Conservation (phyloP, 2,113 vertebrate species). For the Melanocharis versteri region DNA sequence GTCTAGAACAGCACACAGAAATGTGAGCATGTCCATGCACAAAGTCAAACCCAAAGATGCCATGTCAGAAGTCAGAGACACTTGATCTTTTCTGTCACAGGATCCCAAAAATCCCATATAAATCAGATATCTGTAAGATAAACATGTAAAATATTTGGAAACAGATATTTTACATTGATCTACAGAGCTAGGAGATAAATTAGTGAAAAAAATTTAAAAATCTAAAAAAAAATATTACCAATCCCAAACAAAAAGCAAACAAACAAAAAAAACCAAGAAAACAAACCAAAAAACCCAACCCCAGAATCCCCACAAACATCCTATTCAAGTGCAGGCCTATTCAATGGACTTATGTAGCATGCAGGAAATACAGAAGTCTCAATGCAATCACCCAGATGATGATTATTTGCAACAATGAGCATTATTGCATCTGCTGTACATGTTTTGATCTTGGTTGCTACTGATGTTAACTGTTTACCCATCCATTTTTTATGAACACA, state of each 20-base stretch:
- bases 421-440: not conserved
- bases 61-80: not conserved
- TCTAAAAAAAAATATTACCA: rapidly evolving
- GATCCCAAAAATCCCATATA: not conserved
- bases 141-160: not conserved
- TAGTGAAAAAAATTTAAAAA: not conserved
- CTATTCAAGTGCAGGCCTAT: not conserved
- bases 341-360: not conserved
- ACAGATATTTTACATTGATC: not conserved
- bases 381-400: not conserved
- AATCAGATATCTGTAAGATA: not conserved
- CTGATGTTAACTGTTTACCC: not conserved
- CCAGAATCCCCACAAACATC: rapidly evolving
- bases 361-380: not conserved
- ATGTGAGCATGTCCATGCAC: not conserved
- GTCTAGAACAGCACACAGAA: not conserved
- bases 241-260: not conserved
- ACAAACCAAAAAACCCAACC: not conserved
- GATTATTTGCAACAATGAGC: not conserved
- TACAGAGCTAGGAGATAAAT: not conserved
- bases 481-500: not conserved
- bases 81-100: not conserved
- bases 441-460: not conserved
- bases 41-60: not conserved
- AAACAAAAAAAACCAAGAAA: not conserved